phyloP scores from a whole-genome alignment of 2,888 invertebrate genomes.

The Drosophila ustulata region DNA sequence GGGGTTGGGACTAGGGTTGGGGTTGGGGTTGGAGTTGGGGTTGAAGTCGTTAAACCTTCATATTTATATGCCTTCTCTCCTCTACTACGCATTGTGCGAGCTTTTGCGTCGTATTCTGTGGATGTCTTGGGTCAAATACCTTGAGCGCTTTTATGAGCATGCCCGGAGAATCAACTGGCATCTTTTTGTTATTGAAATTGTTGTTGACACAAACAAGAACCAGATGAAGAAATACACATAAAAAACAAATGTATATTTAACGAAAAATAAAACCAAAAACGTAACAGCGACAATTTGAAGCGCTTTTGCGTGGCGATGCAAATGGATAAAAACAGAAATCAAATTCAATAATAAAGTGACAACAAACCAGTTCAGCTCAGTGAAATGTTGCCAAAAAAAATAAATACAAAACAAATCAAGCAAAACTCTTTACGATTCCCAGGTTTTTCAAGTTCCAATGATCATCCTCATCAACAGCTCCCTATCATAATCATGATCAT shows the following conservation, averaged over 20 bases:
- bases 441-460: slow-evolving; percentile 44
- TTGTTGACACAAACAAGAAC: slow-evolving; percentile 29
- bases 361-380: slow-evolving; percentile 67
- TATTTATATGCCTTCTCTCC: not conserved
- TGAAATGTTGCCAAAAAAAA: slow-evolving; percentile 48
- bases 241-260: not conserved
- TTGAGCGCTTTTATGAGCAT: slow-evolving; percentile 55
- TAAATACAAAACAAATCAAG: slow-evolving; percentile 15
- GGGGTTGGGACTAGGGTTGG: slow-evolving; percentile 38
- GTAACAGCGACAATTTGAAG: slow-evolving; percentile 43
- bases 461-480: slow-evolving; percentile 38
- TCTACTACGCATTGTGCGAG: slow-evolving; percentile 7
- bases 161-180: slow-evolving; percentile 39
- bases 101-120: slow-evolving; percentile 47
- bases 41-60: slow-evolving; percentile 5
- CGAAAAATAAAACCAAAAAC: not conserved
- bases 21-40: slow-evolving; percentile 26
- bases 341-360: slow-evolving; percentile 64
- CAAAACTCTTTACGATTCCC: slow-evolving; percentile 16
- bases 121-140: slow-evolving; percentile 67
- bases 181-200: slow-evolving; percentile 57
- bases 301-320: slow-evolving; percentile 60
- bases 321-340: slow-evolving; percentile 44
- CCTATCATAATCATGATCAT: slow-evolving; percentile 25
- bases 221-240: slow-evolving; percentile 4